Base-by-base conservation (phyloP, 2,113 vertebrate species). In the Puffinus mauretanicus region DNA sequence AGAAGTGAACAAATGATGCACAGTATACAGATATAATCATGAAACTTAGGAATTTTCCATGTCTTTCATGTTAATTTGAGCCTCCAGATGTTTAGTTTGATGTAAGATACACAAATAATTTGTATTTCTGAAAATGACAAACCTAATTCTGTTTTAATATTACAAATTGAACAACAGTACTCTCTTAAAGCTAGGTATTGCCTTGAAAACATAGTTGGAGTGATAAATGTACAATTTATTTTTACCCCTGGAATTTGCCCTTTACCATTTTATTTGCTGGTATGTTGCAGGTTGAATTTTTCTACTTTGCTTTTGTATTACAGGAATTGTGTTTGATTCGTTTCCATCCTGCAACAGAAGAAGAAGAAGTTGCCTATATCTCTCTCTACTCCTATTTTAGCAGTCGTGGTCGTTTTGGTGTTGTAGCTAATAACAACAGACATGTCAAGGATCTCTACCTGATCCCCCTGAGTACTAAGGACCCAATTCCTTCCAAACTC, bases 371-470 rank as follows among this genome's bases (percentile, higher is more conserved):
- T 71, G 99, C 99, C 95, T 99, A 99, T 92, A 99, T 99, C 66
- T 99, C 99, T 70, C 98, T 99, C 40, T 99, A 99, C 98, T 99
- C 99, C 64, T 99, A 99, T 97, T 99, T 99, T 94, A 99, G 99
- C 98, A 99, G 99, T 97, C 99, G 99, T 80, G 98, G 99, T 85
- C 99, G 99, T 93, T 99, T 99, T 83, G 99, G 99, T 82, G 99
- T 99, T 57, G 99, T 99, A 65, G 98, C 99, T 85, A 99, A 99
- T 97, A 98, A 98, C 95, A 99, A 98, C 98, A 98, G 98, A 90
- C 99, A 98, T 88, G 98, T 99, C 96, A 99, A 99, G 98, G 99
- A 99, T 97, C 98, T 99, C 86, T 99, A 99, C 98, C 98, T 99
- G 95, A 99, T 99, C 72, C 99, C 99, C 49, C 98, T 99, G 93